Percentiles rank a stretch among this genome's conserved stretches.
These are phyloP conservation scores for Macrophya annulata DNA, from an alignment of 2,888 invertebrate species.

Conservation along the genomic window DNA sequence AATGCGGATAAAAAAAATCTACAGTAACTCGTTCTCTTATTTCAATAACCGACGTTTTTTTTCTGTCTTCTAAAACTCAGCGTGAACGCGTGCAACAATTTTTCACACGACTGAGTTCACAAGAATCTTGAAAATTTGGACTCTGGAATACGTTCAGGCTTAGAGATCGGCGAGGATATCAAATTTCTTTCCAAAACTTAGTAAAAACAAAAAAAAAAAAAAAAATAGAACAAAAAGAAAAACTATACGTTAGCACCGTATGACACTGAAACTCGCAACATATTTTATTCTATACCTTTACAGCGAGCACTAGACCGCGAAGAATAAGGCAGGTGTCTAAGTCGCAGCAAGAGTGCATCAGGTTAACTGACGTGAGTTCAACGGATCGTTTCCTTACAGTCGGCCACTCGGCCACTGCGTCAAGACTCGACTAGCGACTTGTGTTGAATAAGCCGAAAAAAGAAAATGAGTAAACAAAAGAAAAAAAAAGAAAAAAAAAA, in stretches of 20 bases:
- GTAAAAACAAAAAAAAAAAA: not conserved
- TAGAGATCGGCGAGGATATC: not conserved
- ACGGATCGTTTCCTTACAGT: slow-evolving; percentile 22
- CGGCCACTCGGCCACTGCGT: slow-evolving; percentile 32
- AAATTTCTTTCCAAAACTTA: not conserved
- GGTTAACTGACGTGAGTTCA: slow-evolving; percentile 36
- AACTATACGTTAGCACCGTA: not conserved
- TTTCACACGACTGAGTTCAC: not conserved
- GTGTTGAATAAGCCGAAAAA: not conserved
- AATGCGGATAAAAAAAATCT: not conserved
- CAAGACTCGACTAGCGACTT: not conserved
- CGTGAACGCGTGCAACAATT: not conserved
- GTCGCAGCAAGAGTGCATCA: slow-evolving; percentile 5
- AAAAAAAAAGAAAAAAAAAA: not conserved
- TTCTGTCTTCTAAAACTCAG: not conserved
- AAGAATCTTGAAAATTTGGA: not conserved
- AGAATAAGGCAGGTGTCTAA: slow-evolving; percentile 35
- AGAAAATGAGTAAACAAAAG: too few relatives aligned
- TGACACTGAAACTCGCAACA: not conserved
- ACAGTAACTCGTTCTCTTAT: not conserved
- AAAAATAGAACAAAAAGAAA: not conserved
- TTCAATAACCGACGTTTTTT: not conserved
- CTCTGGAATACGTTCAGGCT: not conserved
- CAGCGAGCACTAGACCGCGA: not conserved
- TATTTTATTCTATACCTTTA: not conserved